Conservation (phyloP, 2,797 vertebrate species). For the Microhierax caerulescens region DNA sequence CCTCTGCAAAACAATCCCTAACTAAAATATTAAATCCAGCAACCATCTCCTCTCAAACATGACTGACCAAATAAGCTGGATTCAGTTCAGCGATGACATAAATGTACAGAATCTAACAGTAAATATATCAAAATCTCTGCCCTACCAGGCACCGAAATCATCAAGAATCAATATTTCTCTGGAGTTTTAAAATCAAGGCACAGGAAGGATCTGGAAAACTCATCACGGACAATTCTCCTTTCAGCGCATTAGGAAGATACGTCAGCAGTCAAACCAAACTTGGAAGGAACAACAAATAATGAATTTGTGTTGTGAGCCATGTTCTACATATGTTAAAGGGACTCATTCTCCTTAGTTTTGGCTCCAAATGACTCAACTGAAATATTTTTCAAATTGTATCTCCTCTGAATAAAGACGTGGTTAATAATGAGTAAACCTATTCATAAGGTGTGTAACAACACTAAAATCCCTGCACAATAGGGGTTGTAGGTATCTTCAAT, state of each 20-base stretch:
- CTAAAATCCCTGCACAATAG: background rate
- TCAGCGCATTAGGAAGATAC: background rate
- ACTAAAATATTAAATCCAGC: conserved; percentile 22
- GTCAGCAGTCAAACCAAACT: background rate
- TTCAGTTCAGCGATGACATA: background rate
- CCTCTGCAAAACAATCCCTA: background rate
- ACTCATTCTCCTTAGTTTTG: background rate
- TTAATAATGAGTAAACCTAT: background rate
- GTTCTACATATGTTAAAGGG: background rate
- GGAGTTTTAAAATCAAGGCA: background rate
- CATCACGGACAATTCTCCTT: background rate
- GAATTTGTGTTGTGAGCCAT: background rate
- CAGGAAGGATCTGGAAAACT: background rate
- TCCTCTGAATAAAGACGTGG: background rate
- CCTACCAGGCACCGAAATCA: background rate
- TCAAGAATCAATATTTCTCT: background rate
- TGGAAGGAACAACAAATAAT: background rate
- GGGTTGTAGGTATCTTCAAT: background rate
- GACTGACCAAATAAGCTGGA: background rate
- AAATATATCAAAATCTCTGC: background rate
- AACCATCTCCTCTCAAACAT: background rate
- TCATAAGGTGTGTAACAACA: background rate
- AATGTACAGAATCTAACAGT: background rate
- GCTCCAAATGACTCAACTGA: background rate
- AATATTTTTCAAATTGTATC: background rate